Base-by-base conservation (phyloP, 1,140 invertebrate species). In the Tetragnatha versicolor region DNA sequence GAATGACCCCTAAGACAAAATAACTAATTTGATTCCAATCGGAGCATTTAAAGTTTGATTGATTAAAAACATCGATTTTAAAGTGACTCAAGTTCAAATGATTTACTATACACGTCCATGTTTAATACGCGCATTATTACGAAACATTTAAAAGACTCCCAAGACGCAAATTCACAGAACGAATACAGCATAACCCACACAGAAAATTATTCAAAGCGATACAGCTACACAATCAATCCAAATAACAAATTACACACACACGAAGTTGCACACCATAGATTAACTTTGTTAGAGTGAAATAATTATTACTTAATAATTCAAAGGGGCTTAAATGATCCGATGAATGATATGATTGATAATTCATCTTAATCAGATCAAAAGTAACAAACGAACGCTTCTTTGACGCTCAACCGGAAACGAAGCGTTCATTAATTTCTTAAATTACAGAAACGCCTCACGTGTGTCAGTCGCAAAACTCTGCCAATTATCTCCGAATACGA, bases 351-450 rank as follows among this genome's bases (percentile, higher is more conserved):
- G 51, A 70, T 70, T 33, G 49, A 53, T 53, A 53, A 70, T 70
- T 53, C 47, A 70, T 70, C 51, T 37, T 70, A 55, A 70, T 55
- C 35, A 53, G 5, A 70, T 53, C 29, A 70, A 55, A 37, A 39
- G 61, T 25, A 42, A 58, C 14, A 33, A 20, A 66, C 39, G 22
- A 66, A 66, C 27, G 68, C 17, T 27, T 68, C 45, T 29, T 51
- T 47, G 33, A 22, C 27, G 7, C 31, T 25, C n/a, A n/a, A 45
- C 63, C 35, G 63, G 63, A 66, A 66, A 66, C 39, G 63, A 27
- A 55, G n/a, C 33, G n/a, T 22, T 25, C 68, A 70, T 70, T 70
- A 70, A 49, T 70, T 53, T 37, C 49, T 70, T 35, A 70, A 70
- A 70, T 29, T 25, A 49, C 39, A 68, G 35, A 42, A 47, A 49